Base-by-base conservation (phyloP, 2,113 vertebrate genomes). In the Myocastor coypus region DNA sequence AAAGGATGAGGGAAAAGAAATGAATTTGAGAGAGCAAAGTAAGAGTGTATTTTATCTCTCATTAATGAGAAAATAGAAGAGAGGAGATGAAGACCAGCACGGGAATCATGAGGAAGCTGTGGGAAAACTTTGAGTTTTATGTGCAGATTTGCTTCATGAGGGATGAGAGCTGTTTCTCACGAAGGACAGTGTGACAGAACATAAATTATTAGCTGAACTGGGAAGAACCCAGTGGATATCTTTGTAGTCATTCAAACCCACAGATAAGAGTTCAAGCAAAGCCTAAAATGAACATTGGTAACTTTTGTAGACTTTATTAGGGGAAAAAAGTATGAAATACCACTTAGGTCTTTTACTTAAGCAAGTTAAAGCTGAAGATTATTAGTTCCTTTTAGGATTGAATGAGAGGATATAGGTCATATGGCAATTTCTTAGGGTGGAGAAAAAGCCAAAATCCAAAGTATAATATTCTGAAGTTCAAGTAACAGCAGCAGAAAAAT, bases 61-160 rank as follows among this genome's bases (percentile, higher is more conserved):
- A 34, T 93, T 71, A 75, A 46, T 40, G 87, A 95, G 83, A 90
- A 64, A 88, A 92, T 87, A 52, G 57, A 89, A 95, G 78, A 66
- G 20, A 77, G 32, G 85, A 63, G 81, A 75, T 92, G 90, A 95
- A 73, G 61, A 90, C 52, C 59, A 88, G 37, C 50, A 4, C 0
- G 1, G 83, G 46, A 80, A 86, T 57, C 19, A 13, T 0, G 14
- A 92, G 73, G 26, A 64, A 83, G 40, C 78, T n/a, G 52, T 9
- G 17, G 77, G 83, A 57, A 55, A 89, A 28, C 32, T 95, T 69
- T 77, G 52, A 73, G 28, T 2, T 66, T 64, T 93, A 7, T 64
- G 11, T 71, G 42, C 87, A 52, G 55, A 78, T 83, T 85, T 26
- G 78, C 30, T 22, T 92, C 50, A 37, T 28, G 52, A 91, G 34